Evolutionary conservation across 2,797 vertebrate species (phyloP), one percentile per base, ranked within the genome.

Genomic region (Phylloscopus collybita): DNA sequence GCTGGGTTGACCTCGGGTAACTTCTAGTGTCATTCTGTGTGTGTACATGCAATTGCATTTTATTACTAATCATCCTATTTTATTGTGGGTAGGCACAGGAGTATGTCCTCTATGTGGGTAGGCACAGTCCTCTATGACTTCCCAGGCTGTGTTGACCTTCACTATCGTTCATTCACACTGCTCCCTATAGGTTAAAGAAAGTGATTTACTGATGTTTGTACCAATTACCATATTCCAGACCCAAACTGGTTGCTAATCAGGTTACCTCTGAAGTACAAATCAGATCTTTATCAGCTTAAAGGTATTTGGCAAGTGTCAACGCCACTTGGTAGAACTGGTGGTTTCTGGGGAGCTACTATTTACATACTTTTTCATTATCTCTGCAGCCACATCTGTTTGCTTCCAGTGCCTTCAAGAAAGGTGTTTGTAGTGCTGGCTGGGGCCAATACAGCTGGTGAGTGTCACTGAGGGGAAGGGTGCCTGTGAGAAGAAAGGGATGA

Each of bases 191-290:
- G 84, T 75, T 96, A 95, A 97, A 94, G 94, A 97, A 97, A 95
- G 95, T 92, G 95, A 95, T 84, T 94, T 96, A 83, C 75, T 79
- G 65, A 93, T 97, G 96, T 97, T 97, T 96, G 97, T 94, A 94
- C 75, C 85, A 94, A 98, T 98, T 98, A 97, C 84, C 98, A 98
- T 97, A 92, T 95, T 94, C 96, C 96, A 96, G 97, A 75, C 92
- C 97, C 97, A 97, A 97, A 97, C 5, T 80, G 83, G n/a, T 50
- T 95, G 96, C 95, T 98, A 98, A 98, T 97, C 93, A 93, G 92
- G 92, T 97, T 97, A 98, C 97, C 97, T 98, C 97, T 98, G 97
- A 98, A 98, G 97, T 97, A 98, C 97, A 98, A 97, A 98, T 97
- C 96, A 95, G 89, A 94, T 86, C 93, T 95, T 97, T 79, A 91